Evolutionary conservation across 2,888 invertebrate genomes (phyloP).

Genomic region (Acanthoscelides obtectus): DNA sequence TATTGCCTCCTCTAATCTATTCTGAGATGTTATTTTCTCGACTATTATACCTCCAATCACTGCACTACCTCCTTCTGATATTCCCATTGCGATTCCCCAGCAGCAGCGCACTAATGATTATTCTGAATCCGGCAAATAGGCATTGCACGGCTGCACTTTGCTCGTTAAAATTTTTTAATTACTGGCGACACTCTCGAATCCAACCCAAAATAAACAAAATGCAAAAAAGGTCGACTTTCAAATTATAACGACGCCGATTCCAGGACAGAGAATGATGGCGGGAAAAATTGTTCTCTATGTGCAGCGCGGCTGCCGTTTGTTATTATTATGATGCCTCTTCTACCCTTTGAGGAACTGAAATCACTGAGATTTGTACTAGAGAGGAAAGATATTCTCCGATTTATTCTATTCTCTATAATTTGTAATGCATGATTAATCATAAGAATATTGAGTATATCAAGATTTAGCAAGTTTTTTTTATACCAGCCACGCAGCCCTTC

Average conservation of each 20-base stretch:
- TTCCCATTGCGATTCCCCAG: background rate
- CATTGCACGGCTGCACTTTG: constrained; percentile 44
- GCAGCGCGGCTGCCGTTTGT: background rate
- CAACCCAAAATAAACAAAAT: background rate
- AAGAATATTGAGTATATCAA: no score
- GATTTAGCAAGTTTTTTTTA: no score
- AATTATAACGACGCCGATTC: background rate
- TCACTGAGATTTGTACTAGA: background rate
- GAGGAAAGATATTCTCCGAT: background rate
- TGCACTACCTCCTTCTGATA: background rate
- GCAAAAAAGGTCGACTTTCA: background rate
- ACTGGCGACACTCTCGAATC: constrained; percentile 23
- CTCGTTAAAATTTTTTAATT: constrained; percentile 48
- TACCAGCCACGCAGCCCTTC: no score
- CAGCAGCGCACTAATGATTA: background rate
- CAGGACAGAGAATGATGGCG: background rate
- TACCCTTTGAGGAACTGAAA: background rate
- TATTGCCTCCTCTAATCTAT: no score
- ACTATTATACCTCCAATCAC: background rate
- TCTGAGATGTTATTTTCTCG: background rate
- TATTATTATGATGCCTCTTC: background rate
- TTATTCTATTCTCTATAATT: background rate
- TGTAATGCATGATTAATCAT: background rate
- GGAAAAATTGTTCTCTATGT: background rate
- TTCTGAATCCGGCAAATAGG: constrained; percentile 18